phyloP scores from a whole-genome alignment of 2,797 vertebrate genomes.

The Ctenopoma multispine region DNA sequence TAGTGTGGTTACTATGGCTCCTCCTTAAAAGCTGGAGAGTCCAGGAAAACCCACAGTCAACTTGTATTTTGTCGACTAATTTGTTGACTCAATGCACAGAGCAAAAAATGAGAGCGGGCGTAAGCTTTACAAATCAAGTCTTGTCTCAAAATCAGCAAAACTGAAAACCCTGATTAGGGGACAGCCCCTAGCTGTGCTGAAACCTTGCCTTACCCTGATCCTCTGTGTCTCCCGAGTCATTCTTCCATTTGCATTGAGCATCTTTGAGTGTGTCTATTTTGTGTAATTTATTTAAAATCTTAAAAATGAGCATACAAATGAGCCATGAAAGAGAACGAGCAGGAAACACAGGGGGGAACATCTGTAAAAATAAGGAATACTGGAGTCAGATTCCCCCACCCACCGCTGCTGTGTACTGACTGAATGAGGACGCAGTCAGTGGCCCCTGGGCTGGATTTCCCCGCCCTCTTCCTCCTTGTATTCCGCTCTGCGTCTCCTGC shows the following conservation, averaged over 20 bases:
- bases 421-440: constrained; percentile 63
- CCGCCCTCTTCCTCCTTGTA: constrained; percentile 27
- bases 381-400: constrained; percentile 1
- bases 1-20: not conserved
- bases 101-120: too few species aligned
- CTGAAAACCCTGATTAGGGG: too few species aligned
- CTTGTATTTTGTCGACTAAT: not conserved
- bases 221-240: not conserved
- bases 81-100: too few species aligned
- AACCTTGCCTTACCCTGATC: not conserved
- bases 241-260: not conserved
- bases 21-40: too few species aligned
- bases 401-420: constrained; percentile 42
- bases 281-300: constrained; percentile 2
- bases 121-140: too few species aligned
- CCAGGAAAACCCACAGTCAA: not conserved
- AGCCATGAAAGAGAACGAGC: constrained; percentile 13
- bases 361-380: constrained; percentile 8
- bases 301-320: not conserved
- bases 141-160: too few species aligned
- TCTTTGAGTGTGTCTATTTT: not conserved
- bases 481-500: constrained; percentile 28
- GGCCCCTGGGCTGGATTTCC: constrained; percentile 56
- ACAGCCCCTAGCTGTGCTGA: not conserved
- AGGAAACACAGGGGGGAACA: constrained; percentile 23